Evolutionary conservation across 2,888 invertebrate species (phyloP), one percentile per base, ranked within the genome.

Genomic region (Ctenicera cuprea): DNA sequence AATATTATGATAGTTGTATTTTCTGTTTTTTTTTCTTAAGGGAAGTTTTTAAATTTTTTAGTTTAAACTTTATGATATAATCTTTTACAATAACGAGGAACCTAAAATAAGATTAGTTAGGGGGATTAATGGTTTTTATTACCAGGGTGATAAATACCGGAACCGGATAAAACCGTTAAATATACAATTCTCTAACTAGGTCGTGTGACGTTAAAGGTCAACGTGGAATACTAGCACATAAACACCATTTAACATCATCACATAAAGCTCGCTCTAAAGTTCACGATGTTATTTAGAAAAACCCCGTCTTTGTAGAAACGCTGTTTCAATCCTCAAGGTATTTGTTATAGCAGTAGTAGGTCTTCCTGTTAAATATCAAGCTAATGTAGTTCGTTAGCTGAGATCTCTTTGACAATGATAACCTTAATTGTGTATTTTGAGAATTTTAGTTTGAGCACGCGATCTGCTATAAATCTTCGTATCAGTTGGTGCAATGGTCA

Each of bases 121-220:
- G 9, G 5, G 33, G 33, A 33, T 48, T 48, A 16, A 48, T 48
- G n/a, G n/a, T n/a, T n/a, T n/a, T n/a, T n/a, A n/a, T n/a, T 45
- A 11, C 0, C 16, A 45, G n/a, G 43, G 38, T 45, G 48, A 48
- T 48, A 48, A 48, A 16, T 5, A 8, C 48, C 52, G 26, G 52
- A 52, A 52, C n/a, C 52, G 52, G 52, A 52, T 26, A 3, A 26
- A 26, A 52, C 11, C n/a, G 26, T 26, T 16, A n/a, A 20, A 48
- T 48, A 20, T 48, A 3, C 20, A 3, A 4, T 20, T 22, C 26
- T 11, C 16, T 22, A 52, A 52, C 5, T 52, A 26, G 52, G 52
- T 52, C 52, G 14, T 52, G 11, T 26, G 52, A 26, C 26, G 52
- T 52, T 52, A 52, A 52, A 52, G 52, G 52, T 52, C 52, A 52